These are phyloP conservation scores for Periophthalmus magnuspinnatus DNA, from an alignment of 2,797 vertebrate species.

Conservation along the genomic window DNA sequence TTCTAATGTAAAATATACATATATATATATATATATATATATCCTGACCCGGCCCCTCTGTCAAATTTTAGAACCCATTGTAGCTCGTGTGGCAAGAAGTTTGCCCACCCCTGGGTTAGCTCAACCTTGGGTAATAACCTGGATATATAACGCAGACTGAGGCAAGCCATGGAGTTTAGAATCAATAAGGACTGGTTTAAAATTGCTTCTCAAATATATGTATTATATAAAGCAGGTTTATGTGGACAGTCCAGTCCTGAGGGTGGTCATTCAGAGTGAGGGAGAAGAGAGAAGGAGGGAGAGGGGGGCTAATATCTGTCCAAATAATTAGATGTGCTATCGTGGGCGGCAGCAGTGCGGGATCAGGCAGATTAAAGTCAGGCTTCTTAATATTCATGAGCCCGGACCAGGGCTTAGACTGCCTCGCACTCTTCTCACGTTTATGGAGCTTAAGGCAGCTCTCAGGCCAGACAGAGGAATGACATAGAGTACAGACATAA, in stretches of 20 bases:
- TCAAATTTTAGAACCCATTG: too few relatives aligned
- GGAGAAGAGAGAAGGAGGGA: conserved; percentile 24
- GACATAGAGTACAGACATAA: conserved; percentile 40
- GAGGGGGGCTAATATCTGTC: conserved; percentile 91
- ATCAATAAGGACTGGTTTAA: neutral
- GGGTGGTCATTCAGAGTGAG: conserved; percentile 49
- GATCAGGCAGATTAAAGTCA: conserved; percentile 95
- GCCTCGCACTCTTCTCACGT: conserved; percentile 70
- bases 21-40: too few relatives aligned
- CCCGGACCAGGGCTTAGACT: conserved; percentile 73
- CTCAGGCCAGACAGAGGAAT: conserved; percentile 55
- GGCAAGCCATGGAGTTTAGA: neutral
- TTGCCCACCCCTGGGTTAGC: neutral
- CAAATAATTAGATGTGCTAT: conserved; percentile 99
- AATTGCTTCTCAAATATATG: neutral
- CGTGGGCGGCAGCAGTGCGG: conserved; percentile 87
- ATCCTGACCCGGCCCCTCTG: too few relatives aligned
- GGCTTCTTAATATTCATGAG: conserved; percentile 96
- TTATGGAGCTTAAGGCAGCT: conserved; percentile 67
- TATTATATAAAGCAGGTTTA: conserved; percentile 9
- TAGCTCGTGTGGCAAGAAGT: too few relatives aligned
- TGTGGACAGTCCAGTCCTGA: conserved; percentile 29
- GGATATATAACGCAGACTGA: neutral
- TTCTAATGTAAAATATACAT: too few relatives aligned
- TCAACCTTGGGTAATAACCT: too few relatives aligned